These are phyloP conservation scores for Steatornis caripensis DNA, from an alignment of 2,113 vertebrate genomes.

Conservation along the genomic window DNA sequence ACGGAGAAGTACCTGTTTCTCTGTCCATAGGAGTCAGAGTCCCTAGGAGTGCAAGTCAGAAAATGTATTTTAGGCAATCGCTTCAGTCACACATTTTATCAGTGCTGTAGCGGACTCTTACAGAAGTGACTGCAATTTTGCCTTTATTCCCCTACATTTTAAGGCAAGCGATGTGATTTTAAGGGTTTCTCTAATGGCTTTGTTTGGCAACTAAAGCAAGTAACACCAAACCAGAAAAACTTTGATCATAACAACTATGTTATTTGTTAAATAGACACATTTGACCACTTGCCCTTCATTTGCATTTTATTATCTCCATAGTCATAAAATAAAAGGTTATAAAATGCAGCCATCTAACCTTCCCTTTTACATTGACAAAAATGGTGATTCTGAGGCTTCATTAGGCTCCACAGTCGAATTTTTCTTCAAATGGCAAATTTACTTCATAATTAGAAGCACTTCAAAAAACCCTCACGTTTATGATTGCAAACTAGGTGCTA, in stretches of 20 bases:
- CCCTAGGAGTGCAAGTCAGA: neutral
- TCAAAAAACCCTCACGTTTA: constrained; percentile 3
- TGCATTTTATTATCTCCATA: neutral
- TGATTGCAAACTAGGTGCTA: neutral
- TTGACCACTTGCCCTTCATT: neutral
- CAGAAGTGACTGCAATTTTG: neutral
- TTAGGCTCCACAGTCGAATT: neutral
- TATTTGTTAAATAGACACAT: neutral
- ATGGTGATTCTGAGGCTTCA: neutral
- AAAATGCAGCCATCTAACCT: neutral
- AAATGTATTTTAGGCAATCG: neutral
- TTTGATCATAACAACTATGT: neutral
- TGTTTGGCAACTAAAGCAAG: neutral
- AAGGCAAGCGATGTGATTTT: neutral
- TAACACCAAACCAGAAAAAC: neutral
- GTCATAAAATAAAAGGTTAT: neutral
- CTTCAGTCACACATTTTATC: neutral
- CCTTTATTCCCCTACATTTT: neutral
- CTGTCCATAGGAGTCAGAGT: neutral
- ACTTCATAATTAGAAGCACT: neutral
- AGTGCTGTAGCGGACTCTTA: neutral
- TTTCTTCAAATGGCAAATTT: neutral
- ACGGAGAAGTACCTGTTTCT: neutral
- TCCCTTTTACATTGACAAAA: neutral
- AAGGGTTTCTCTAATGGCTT: neutral